A percentile compares a stretch with the other conserved stretches of the same genome.
Conservation (phyloP, 2,888 invertebrate genomes). For the Anticlea derivata region DNA sequence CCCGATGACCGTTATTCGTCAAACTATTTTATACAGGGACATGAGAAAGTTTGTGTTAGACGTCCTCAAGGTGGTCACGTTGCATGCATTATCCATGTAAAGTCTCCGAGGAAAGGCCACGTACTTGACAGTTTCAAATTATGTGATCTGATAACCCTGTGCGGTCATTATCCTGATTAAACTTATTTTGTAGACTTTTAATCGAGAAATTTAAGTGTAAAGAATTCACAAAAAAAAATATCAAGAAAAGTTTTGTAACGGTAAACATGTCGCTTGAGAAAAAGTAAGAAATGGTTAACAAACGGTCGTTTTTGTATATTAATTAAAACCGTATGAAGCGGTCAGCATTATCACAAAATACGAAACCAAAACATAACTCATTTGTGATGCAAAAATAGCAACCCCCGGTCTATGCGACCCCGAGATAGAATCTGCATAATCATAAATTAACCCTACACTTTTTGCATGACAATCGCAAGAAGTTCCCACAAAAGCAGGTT, state of each 20-base stretch:
- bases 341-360: constrained; percentile 19
- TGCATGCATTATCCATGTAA: constrained; percentile 17
- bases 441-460: constrained; percentile 63
- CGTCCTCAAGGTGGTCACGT: constrained; percentile 21
- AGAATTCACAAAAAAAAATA: too few relatives aligned
- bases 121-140: not conserved
- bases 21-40: constrained; percentile 66
- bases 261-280: constrained; percentile 13
- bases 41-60: constrained; percentile 66
- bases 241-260: too few relatives aligned
- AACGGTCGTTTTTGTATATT: too few relatives aligned
- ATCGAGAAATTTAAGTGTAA: too few relatives aligned
- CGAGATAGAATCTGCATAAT: constrained; percentile 64
- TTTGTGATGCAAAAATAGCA: constrained; percentile 42
- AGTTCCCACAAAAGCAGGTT: constrained; percentile 68
- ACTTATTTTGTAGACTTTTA: too few relatives aligned
- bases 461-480: constrained; percentile 63
- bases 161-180: not conserved
- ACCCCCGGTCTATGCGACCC: constrained; percentile 30
- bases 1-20: constrained; percentile 74
- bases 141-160: not conserved
- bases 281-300: constrained; percentile 1
- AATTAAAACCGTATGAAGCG: constrained; percentile 17
- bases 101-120: constrained; percentile 5
- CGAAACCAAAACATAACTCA: constrained; percentile 31